phyloP scores from a whole-genome alignment of 1,140 invertebrate genomes.

The Brachionus rubens region DNA sequence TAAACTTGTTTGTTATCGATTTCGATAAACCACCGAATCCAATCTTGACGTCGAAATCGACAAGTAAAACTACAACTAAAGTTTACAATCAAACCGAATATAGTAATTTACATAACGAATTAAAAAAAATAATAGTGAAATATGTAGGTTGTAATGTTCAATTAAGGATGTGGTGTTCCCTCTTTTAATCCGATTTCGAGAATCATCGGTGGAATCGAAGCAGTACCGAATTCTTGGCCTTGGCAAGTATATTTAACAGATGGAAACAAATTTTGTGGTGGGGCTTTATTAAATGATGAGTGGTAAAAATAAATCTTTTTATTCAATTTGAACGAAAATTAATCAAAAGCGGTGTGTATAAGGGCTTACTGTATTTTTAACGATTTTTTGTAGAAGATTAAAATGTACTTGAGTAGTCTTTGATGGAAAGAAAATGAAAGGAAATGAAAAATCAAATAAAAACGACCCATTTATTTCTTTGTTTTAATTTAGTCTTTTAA shows the following conservation, averaged over 20 bases:
- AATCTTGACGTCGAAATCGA: background rate
- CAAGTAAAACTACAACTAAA: background rate
- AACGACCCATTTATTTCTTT: no score
- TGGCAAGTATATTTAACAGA: constrained; percentile 38
- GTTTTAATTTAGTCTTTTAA: no score
- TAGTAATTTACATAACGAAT: no score
- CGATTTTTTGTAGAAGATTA: no score
- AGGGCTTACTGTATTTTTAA: no score
- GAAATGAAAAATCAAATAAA: no score
- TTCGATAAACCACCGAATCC: background rate
- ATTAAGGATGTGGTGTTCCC: background rate
- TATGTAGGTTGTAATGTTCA: background rate
- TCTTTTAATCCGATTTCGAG: background rate
- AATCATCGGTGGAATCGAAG: constrained; percentile 35
- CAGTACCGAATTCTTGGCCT: constrained; percentile 28
- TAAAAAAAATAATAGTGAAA: no score
- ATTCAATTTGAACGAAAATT: no score
- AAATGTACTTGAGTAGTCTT: no score
- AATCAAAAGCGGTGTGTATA: no score
- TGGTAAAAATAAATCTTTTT: background rate
- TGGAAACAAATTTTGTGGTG: constrained; percentile 28
- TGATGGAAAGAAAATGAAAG: no score
- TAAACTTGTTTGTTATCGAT: background rate
- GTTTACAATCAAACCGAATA: background rate
- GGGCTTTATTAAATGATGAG: constrained; percentile 24